Evolutionary conservation across 2,888 invertebrate genomes (phyloP), one percentile per base, ranked within the genome.

Genomic region (Trichogramma dendrolimi): DNA sequence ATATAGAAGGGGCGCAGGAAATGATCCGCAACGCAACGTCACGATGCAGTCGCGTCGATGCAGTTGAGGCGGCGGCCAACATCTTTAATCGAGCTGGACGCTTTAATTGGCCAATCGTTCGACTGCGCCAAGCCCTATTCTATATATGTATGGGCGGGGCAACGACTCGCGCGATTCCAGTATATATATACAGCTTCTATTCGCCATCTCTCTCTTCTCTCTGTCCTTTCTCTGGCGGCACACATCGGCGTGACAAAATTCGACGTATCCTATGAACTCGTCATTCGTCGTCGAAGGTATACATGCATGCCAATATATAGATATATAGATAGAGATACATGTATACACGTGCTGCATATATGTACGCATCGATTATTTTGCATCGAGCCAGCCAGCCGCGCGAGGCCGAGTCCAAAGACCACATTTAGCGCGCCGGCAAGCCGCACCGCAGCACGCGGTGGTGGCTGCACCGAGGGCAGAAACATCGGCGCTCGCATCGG

Each of bases 351-450:
- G 27, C 48, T 14, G 48, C 11, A 50, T 57, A 8, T 48, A 11
- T 43, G 50, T 27, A 27, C 27, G 43, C 27, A 4, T 42, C 44
- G 49, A 60, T 53, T 59, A 60, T 40, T 55, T 60, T 48, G 11
- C 55, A 42, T 27, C 27, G 27, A 8, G 5, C 14, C 10, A 4
- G 52, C 50, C 50, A 38, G 7, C 10, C 11, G 49, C 47, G 38
- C 43, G 27, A 27, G 27, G 27, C 27, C 27, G 27, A 27, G 14
- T 2, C 27, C 27, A 27, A 27, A 27, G 27, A 27, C 27, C 27
- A 27, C 27, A 40, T 48, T 60, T 54, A 55, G 38, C 40, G 11
- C 6, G n/a, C 40, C 48, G 11, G 48, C 48, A 14, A 14, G 48
- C 48, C 27, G 14, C 27, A 11, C 27, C 11, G 48, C 47, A 48